Evolutionary conservation across 1,140 invertebrate species (phyloP).

Genomic region (Drosophila prosaltans): DNA sequence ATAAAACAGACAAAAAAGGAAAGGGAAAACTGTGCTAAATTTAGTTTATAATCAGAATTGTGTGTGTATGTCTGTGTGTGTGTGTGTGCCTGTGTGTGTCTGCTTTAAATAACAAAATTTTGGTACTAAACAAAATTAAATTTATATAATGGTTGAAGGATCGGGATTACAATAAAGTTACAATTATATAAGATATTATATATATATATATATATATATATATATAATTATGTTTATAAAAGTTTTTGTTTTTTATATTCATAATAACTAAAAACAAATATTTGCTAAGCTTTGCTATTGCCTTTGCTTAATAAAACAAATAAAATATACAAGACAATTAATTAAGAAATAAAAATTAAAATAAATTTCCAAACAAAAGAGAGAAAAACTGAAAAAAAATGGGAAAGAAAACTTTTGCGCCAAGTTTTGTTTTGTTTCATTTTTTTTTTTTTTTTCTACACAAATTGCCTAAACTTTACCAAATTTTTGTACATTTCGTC

Average conservation of each 20-base stretch:
- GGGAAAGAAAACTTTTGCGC: slow-evolving; percentile 5
- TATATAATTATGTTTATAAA: too few relatives aligned
- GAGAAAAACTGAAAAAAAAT: neutral
- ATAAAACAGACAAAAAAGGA: slow-evolving; percentile 78
- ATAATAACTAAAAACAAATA: slow-evolving; percentile 42
- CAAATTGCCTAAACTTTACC: slow-evolving; percentile 76
- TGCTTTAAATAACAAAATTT: slow-evolving; percentile 46
- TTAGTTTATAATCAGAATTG: slow-evolving; percentile 13
- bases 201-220: too few relatives aligned
- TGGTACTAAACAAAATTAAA: slow-evolving; percentile 34
- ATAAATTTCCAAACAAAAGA: neutral
- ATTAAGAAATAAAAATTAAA: neutral
- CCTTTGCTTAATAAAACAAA: slow-evolving; percentile 26
- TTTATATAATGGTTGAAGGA: slow-evolving; percentile 32
- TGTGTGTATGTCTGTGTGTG: slow-evolving; percentile 34
- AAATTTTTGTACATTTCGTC: slow-evolving; percentile 83
- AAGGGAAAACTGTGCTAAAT: slow-evolving; percentile 65
- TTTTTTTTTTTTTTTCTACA: neutral
- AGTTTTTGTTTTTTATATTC: too few relatives aligned
- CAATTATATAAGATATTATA: neutral
- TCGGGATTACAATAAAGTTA: slow-evolving; percentile 5
- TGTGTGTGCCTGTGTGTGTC: slow-evolving; percentile 48
- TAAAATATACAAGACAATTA: slow-evolving; percentile 6
- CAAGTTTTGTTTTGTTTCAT: slow-evolving; percentile 19
- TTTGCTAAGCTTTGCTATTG: slow-evolving; percentile 51